A percentile compares a stretch with the other conserved stretches of the same genome.
Evolutionary conservation across 2,888 invertebrate genomes (phyloP).

Genomic region (Rhagonycha lutea): DNA sequence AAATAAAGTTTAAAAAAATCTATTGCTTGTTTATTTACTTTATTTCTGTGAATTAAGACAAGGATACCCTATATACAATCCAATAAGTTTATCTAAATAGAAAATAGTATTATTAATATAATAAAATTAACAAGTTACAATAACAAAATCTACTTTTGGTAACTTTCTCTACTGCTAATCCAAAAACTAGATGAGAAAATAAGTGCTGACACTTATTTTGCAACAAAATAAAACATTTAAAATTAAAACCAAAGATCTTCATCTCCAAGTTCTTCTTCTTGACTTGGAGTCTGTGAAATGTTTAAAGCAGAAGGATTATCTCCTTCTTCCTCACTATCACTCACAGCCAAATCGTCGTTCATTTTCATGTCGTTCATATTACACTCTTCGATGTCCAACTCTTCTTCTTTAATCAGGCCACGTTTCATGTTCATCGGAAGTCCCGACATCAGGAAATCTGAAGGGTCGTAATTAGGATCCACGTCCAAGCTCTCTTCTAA

Average conservation of each 20-base stretch:
- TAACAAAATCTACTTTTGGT: not conserved
- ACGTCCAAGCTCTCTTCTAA: conserved; percentile 74
- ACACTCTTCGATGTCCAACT: conserved; percentile 40
- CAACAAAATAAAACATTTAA: not conserved
- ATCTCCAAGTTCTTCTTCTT: conserved; percentile 59
- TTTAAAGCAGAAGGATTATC: conserved; percentile 32
- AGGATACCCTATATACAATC: not conserved
- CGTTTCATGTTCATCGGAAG: conserved; percentile 44
- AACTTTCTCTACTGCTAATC: too few species aligned
- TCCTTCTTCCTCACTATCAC: conserved; percentile 74
- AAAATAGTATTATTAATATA: not conserved
- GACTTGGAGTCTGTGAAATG: conserved; percentile 47
- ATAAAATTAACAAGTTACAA: not conserved
- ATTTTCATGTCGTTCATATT: conserved; percentile 62
- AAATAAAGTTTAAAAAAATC: too few species aligned
- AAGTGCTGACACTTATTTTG: not conserved
- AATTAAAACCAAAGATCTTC: conserved; percentile 65
- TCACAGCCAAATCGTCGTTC: conserved; percentile 75
- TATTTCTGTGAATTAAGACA: not conserved
- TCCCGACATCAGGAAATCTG: conserved; percentile 75
- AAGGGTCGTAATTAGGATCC: conserved; percentile 85
- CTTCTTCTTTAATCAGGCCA: conserved; percentile 37
- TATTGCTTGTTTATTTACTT: too few species aligned
- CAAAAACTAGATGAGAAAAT: not conserved
- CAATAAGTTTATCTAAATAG: not conserved